Percentiles rank a stretch among this genome's conserved stretches.
These are phyloP conservation scores for Parthenolecanium corni DNA, from an alignment of 2,888 invertebrate species.

Conservation along the genomic window DNA sequence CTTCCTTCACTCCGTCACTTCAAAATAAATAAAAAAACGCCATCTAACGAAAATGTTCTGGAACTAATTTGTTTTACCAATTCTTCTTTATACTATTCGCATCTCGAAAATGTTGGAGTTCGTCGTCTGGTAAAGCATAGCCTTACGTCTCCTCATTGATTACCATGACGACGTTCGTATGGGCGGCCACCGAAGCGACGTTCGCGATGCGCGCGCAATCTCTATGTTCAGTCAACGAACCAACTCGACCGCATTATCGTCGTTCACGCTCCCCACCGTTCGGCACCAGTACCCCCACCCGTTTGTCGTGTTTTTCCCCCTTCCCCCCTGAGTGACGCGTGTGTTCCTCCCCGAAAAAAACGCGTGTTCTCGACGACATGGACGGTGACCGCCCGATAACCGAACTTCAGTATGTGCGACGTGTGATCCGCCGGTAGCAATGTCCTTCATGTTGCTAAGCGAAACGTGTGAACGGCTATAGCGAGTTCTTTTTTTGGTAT, in stretches of 20 bases:
- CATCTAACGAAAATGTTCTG: no score
- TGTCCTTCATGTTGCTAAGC: neutral
- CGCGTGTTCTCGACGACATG: neutral
- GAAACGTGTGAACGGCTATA: neutral
- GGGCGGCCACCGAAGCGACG: conserved; percentile 22
- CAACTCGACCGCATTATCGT: conserved; percentile 3
- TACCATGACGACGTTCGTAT: conserved; percentile 29
- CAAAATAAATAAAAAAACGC: no score
- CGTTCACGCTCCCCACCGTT: conserved; percentile 17
- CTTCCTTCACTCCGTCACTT: no score
- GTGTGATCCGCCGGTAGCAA: conserved; percentile 20
- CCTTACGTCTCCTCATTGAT: conserved; percentile 23
- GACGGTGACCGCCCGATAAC: no score
- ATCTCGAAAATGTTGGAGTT: no score
- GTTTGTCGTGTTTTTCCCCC: no score
- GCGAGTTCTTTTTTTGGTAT: no score
- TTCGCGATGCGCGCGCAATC: conserved; percentile 5
- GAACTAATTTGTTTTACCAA: no score
- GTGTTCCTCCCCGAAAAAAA: conserved; percentile 12
- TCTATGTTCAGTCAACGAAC: no score
- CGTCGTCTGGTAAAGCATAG: no score
- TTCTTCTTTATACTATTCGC: no score
- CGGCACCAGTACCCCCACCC: no score
- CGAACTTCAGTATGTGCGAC: conserved; percentile 25
- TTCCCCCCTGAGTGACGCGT: conserved; percentile 12